Percentiles rank a stretch among this genome's conserved stretches.
Conservation (phyloP, 2,797 vertebrate species). For the Momotus momota region DNA sequence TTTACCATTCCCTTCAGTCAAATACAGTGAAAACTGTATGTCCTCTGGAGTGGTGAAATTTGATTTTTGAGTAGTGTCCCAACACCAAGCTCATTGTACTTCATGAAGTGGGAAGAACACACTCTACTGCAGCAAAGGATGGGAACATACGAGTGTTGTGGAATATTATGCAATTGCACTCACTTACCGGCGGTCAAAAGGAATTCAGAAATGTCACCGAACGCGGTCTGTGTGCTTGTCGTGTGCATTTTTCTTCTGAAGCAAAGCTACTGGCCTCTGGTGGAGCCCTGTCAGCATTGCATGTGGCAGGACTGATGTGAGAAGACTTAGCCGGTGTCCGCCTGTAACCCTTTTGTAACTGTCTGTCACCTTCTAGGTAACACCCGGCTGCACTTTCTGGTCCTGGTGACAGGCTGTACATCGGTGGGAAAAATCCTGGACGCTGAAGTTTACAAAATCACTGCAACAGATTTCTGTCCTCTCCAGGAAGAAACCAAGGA, state of each 20-base stretch:
- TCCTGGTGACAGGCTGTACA: constrained; percentile 82
- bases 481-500: constrained; percentile 82
- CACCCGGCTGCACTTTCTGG: constrained; percentile 78
- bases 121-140: neutral
- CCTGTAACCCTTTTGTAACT: constrained; percentile 42
- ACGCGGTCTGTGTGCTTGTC: rapidly evolving
- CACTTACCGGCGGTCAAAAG: neutral
- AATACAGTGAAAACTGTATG: neutral
- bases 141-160: neutral
- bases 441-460: constrained; percentile 84
- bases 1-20: neutral
- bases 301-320: neutral
- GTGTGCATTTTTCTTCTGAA: neutral
- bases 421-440: constrained; percentile 84
- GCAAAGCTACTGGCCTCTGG: constrained; percentile 4
- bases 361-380: constrained; percentile 75
- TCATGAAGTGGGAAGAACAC: neutral
- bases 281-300: neutral
- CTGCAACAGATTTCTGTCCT: constrained; percentile 80
- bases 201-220: neutral
- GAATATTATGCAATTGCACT: neutral
- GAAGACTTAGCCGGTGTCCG: neutral
- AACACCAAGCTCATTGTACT: neutral
- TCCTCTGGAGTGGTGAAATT: neutral
- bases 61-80: neutral